Base-by-base conservation (phyloP, 2,888 invertebrate species). In the Drosophila kuntzei region DNA sequence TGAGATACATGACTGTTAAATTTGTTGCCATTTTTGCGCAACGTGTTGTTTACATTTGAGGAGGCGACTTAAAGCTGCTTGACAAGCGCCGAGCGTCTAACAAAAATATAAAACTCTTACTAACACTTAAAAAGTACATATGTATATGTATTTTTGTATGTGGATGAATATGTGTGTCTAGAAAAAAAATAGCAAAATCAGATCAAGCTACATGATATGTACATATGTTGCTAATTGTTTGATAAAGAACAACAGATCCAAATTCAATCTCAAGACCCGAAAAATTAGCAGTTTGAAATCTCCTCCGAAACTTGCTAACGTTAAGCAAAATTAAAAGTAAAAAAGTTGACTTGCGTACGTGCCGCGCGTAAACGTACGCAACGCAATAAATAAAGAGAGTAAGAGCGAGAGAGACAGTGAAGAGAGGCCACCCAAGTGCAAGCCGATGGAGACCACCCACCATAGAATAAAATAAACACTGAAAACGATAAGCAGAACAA, bases 351-450 rank as follows among this genome's bases (percentile, higher is more conserved):
- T 77, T 80, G 71, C 63, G 63, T 85, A 85, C 53, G 53, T 54
- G 53, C 55, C 58, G 71, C 66, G 68, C 65, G 59, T 79, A 86
- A 51, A 51, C 83, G 82, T 81, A 85, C 81, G 12, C 34, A 85
- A 71, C 74, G 60, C 59, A 41, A 68, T 63, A 14, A 27, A 20
- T 5, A 36, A 39, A 39, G 12, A 39, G 46, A 25, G 46, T 16
- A 34, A 54, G n/a, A 29, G 29, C 44, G 3, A 46, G 9, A 47
- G 29, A 20, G 6, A 36, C 20, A 61, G 18, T 16, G n/a, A 11
- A 25, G 25, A 46, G 32, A 50, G 41, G 25, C 82, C 77, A 81
- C 79, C 77, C 79, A 71, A 69, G 63, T 27, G 60, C 49, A 44
- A 44, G 22, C 22, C 22, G 32, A 14, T 20, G 25, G 51, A 20